These are phyloP conservation scores for Choloepus hoffmanni DNA, from an alignment of 2,113 vertebrate species.

Conservation along the genomic window DNA sequence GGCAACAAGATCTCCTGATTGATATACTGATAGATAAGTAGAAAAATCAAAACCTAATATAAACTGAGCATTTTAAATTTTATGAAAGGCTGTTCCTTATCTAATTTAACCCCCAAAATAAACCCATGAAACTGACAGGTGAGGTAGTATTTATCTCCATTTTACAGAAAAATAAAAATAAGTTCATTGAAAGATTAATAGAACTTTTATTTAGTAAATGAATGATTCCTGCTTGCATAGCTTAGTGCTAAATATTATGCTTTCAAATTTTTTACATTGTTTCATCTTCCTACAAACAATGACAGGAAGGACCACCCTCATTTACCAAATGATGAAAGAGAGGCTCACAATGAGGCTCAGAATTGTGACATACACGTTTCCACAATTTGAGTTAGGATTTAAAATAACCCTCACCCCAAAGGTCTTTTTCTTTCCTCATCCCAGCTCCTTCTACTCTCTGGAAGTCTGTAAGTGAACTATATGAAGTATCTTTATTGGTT, in stretches of 20 bases:
- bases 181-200: neutral
- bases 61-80: neutral
- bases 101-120: neutral
- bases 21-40: neutral
- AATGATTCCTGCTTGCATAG: neutral
- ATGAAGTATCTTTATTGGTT: neutral
- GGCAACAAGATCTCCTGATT: neutral
- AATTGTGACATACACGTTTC: neutral
- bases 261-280: neutral
- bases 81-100: neutral
- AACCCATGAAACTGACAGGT: neutral
- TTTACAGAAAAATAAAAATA: conserved; percentile 21
- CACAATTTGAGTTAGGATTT: neutral
- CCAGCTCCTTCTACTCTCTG: neutral
- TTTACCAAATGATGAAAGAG: conserved; percentile 20
- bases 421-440: neutral
- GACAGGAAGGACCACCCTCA: neutral
- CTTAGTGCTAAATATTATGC: neutral
- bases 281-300: neutral
- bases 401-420: neutral
- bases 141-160: neutral
- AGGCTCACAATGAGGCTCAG: neutral
- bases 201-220: neutral
- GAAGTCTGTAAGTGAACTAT: neutral
- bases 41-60: neutral